Evolutionary conservation across 2,113 vertebrate species (phyloP).

Genomic region (Anhinga rufa): DNA sequence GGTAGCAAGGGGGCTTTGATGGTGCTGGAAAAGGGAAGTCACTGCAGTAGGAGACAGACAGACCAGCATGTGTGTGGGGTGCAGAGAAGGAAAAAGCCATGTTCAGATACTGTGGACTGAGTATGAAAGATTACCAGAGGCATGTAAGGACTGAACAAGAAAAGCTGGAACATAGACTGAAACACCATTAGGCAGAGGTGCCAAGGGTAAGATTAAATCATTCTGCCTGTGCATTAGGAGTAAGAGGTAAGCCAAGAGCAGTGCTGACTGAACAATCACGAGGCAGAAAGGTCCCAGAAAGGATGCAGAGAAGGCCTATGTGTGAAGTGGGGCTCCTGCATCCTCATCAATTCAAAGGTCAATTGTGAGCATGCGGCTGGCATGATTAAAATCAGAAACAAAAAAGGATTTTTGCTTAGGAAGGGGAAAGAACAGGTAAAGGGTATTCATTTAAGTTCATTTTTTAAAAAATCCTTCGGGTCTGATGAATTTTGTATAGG

Average conservation of each 20-base stretch:
- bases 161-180: not conserved
- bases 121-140: not conserved
- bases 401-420: not conserved
- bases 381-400: not conserved
- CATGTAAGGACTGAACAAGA: not conserved
- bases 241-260: not conserved
- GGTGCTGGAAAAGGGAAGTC: not conserved
- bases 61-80: not conserved
- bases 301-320: not conserved
- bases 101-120: not conserved
- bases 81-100: not conserved
- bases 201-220: not conserved
- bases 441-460: not conserved
- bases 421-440: not conserved
- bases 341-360: not conserved
- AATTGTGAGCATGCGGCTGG: not conserved
- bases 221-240: not conserved
- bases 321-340: not conserved
- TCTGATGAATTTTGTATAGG: slow-evolving; percentile 3
- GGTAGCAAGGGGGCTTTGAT: not conserved
- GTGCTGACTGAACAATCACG: not conserved
- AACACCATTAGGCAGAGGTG: not conserved
- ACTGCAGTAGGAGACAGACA: not conserved
- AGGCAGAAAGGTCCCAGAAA: not conserved
- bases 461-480: not conserved